phyloP scores from a whole-genome alignment of 2,797 vertebrate species.

The Spheniscus humboldti region DNA sequence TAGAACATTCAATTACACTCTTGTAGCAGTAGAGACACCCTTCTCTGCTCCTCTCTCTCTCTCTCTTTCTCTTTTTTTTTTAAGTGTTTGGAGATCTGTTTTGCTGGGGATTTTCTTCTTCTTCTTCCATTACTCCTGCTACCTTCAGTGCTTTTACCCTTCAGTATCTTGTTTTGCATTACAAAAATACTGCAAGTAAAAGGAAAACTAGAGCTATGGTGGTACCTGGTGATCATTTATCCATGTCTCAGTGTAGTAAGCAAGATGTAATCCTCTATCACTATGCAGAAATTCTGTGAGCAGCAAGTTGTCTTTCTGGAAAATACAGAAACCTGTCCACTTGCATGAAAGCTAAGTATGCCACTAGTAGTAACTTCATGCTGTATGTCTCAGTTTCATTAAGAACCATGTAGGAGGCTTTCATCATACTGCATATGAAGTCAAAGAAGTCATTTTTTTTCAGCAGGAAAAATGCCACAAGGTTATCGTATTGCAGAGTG shows the following conservation, averaged over 20 bases:
- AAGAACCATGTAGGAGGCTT: background rate
- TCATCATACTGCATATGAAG: background rate
- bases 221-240: background rate
- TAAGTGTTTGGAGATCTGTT: background rate
- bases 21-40: background rate
- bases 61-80: background rate
- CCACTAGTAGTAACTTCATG: background rate
- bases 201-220: background rate
- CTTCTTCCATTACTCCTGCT: background rate
- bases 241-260: background rate
- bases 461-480: accelerated
- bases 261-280: background rate
- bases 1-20: background rate
- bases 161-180: background rate
- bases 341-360: background rate
- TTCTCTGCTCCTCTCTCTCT: background rate
- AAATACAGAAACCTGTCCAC: background rate
- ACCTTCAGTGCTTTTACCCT: background rate
- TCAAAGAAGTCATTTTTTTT: background rate
- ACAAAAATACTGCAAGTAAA: conserved; percentile 25
- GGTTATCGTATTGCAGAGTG: background rate
- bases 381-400: background rate
- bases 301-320: background rate
- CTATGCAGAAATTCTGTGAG: background rate
- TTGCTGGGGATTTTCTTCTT: conserved; percentile 48